Percentiles rank a stretch among this genome's conserved stretches.
phyloP scores from a whole-genome alignment of 2,888 invertebrate genomes.

The Melinaea marsaeus region DNA sequence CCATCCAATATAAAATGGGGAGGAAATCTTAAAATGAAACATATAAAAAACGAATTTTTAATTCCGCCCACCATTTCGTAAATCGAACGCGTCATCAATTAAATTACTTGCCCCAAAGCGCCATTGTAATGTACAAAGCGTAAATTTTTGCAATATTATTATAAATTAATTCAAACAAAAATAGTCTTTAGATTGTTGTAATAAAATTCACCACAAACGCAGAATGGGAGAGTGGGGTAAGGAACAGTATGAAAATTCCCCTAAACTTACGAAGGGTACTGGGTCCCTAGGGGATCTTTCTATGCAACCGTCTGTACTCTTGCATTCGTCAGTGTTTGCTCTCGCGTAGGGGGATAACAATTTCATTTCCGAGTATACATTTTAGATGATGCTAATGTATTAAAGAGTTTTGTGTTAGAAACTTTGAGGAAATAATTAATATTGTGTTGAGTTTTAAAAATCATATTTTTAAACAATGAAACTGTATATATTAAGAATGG shows the following conservation, averaged over 20 bases:
- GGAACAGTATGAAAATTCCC: slow-evolving; percentile 49
- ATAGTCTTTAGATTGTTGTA: slow-evolving; percentile 14
- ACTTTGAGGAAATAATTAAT: slow-evolving; percentile 1
- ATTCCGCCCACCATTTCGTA: slow-evolving; percentile 60
- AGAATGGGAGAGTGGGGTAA: slow-evolving; percentile 37
- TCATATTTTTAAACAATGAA: neutral
- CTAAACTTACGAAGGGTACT: slow-evolving; percentile 50
- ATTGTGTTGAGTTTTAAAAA: neutral
- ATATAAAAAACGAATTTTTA: slow-evolving; percentile 35
- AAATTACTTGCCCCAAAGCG: slow-evolving; percentile 58
- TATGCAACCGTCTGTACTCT: slow-evolving; percentile 54
- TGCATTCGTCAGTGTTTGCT: slow-evolving; percentile 58
- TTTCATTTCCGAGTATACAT: slow-evolving; percentile 33
- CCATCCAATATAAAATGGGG: slow-evolving; percentile 21
- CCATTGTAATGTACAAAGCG: slow-evolving; percentile 56
- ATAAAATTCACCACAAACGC: slow-evolving; percentile 24
- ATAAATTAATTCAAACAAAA: slow-evolving; percentile 13
- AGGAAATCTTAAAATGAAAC: slow-evolving; percentile 26
- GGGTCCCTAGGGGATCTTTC: slow-evolving; percentile 51
- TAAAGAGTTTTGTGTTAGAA: slow-evolving; percentile 14
- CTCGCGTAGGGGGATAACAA: slow-evolving; percentile 40
- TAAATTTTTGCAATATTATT: slow-evolving; percentile 21
- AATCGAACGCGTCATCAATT: slow-evolving; percentile 75
- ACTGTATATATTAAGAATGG: too few species aligned
- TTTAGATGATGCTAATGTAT: slow-evolving; percentile 31